phyloP scores from a whole-genome alignment of 2,113 vertebrate genomes.

The Passer domesticus region DNA sequence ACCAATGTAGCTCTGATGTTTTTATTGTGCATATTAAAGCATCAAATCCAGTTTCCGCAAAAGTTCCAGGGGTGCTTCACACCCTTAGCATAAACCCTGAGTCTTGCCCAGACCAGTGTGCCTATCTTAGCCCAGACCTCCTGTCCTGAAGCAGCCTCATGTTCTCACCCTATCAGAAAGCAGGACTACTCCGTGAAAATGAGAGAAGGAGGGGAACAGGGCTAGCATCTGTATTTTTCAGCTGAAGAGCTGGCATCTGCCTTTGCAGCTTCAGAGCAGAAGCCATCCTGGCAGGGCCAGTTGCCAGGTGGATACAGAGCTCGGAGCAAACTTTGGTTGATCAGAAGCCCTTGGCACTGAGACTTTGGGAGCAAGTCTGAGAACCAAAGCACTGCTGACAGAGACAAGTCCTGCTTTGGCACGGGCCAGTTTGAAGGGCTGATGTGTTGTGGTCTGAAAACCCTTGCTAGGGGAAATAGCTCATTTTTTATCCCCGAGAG shows the following conservation, averaged over 20 bases:
- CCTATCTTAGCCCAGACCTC: not conserved
- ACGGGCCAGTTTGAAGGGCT: not conserved
- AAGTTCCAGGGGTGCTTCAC: not conserved
- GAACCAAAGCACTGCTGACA: not conserved
- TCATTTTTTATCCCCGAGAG: not conserved
- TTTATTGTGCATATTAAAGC: not conserved
- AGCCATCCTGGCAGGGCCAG: not conserved
- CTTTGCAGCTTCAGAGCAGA: not conserved
- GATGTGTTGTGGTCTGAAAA: not conserved
- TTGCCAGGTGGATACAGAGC: rapidly evolving
- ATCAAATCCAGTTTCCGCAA: not conserved
- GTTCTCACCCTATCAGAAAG: not conserved
- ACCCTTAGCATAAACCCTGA: not conserved
- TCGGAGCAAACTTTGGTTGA: not conserved
- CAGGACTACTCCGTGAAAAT: not conserved
- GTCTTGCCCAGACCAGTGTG: not conserved
- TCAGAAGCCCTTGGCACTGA: not conserved
- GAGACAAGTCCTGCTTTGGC: not conserved
- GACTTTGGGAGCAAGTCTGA: not conserved
- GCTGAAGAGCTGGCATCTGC: not conserved
- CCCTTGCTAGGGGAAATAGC: not conserved
- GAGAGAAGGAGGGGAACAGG: not conserved
- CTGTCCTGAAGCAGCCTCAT: not conserved
- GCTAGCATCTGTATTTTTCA: not conserved
- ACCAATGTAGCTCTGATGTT: not conserved